Percentiles rank a stretch among this genome's conserved stretches.
phyloP scores from a whole-genome alignment of 2,797 vertebrate genomes.

The Holocentrus rufus region DNA sequence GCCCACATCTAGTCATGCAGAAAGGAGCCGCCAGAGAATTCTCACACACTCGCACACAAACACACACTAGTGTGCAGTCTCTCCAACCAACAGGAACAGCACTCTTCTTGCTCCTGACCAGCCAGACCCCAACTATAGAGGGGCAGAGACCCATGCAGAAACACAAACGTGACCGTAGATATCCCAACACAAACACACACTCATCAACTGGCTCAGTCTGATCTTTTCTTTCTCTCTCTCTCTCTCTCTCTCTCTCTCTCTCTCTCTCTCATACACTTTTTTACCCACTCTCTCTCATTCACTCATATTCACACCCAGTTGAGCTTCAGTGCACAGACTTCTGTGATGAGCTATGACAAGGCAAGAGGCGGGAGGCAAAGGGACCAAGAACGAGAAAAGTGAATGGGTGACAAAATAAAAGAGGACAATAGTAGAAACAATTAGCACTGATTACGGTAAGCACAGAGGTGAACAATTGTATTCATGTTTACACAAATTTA shows the following conservation, averaged over 20 bases:
- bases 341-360: conserved; percentile 77
- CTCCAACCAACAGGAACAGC: conserved; percentile 50
- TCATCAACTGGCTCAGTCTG: conserved; percentile 66
- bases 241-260: background rate
- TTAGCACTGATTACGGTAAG: conserved; percentile 51
- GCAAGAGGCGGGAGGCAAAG: conserved; percentile 63
- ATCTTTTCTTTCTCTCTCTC: conserved; percentile 26
- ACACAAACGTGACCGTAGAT: conserved; percentile 65
- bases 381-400: conserved; percentile 47
- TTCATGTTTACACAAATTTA: background rate
- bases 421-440: conserved; percentile 66
- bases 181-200: conserved; percentile 76
- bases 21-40: conserved; percentile 73
- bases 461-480: conserved; percentile 16
- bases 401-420: conserved; percentile 54
- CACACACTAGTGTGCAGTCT: conserved; percentile 25
- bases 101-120: conserved; percentile 56
- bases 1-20: conserved; percentile 83
- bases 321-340: conserved; percentile 68
- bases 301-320: conserved; percentile 62
- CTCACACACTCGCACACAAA: conserved; percentile 44
- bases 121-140: conserved; percentile 57
- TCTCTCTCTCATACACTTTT: conserved; percentile 28
- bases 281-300: conserved; percentile 51
- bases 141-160: conserved; percentile 67